These are phyloP conservation scores for Catonia carolina DNA, from an alignment of 2,888 invertebrate genomes.

Conservation along the genomic window DNA sequence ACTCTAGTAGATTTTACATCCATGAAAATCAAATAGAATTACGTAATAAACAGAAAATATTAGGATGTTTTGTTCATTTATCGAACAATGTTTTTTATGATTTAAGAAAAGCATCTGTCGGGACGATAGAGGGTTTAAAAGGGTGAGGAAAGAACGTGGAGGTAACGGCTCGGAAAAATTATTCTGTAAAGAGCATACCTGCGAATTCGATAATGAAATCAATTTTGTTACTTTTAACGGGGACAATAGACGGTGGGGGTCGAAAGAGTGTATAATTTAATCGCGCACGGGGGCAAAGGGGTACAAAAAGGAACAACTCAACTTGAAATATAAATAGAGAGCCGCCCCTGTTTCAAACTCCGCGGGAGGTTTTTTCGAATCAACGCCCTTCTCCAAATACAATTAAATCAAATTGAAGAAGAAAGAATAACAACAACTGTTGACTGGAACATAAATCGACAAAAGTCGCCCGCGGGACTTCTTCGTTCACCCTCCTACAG, in stretches of 20 bases:
- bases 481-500: too few relatives aligned
- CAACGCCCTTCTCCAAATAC: constrained; percentile 11
- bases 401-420: constrained; percentile 12
- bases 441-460: constrained; percentile 1
- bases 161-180: constrained; percentile 12
- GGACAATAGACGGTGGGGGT: neutral
- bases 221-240: constrained; percentile 8
- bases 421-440: constrained; percentile 15
- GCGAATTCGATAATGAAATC: constrained; percentile 11
- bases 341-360: constrained; percentile 10
- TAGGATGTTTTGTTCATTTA: too few relatives aligned
- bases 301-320: constrained; percentile 6
- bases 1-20: too few relatives aligned
- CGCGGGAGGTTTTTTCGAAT: constrained; percentile 5
- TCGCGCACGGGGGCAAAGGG: constrained; percentile 9
- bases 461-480: neutral
- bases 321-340: constrained; percentile 15
- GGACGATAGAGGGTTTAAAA: neutral
- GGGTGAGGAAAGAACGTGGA: constrained; percentile 7
- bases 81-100: neutral
- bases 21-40: too few relatives aligned
- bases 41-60: too few relatives aligned
- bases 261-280: neutral
- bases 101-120: constrained; percentile 5
- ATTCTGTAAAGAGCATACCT: neutral